Percentiles rank a stretch among this genome's conserved stretches.
Evolutionary conservation across 1,140 invertebrate species (phyloP).

Genomic region (Zeugodacus cucurbitae): DNA sequence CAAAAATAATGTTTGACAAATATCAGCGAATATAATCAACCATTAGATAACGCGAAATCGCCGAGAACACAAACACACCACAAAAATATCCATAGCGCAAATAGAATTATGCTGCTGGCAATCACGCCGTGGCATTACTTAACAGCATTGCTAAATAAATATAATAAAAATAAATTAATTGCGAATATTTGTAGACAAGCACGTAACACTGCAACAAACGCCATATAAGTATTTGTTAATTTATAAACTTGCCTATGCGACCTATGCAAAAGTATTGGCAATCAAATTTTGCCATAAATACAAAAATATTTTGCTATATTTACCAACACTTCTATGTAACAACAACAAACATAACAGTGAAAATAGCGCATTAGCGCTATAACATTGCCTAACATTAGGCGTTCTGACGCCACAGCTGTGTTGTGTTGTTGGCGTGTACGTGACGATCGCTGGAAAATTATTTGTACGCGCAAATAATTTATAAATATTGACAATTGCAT

Average conservation of each 20-base stretch:
- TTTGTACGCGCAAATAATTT: background rate
- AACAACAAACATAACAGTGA: background rate
- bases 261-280: background rate
- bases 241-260: too few relatives aligned
- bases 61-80: background rate
- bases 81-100: background rate
- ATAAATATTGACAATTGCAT: conserved; percentile 20
- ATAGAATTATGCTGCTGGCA: background rate
- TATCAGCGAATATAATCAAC: background rate
- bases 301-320: background rate
- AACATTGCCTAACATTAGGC: background rate
- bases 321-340: background rate
- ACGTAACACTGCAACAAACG: background rate
- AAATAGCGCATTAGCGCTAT: background rate
- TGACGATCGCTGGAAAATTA: background rate
- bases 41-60: background rate
- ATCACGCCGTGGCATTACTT: background rate
- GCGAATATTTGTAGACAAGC: conserved; percentile 9
- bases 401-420: background rate
- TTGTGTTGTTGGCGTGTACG: background rate
- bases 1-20: too few relatives aligned
- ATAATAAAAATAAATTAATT: conserved; percentile 22
- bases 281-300: background rate
- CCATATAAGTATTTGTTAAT: background rate
- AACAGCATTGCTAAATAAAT: background rate